These are phyloP conservation scores for Scaptomyza flava DNA, from an alignment of 2,888 invertebrate species.

Conservation along the genomic window DNA sequence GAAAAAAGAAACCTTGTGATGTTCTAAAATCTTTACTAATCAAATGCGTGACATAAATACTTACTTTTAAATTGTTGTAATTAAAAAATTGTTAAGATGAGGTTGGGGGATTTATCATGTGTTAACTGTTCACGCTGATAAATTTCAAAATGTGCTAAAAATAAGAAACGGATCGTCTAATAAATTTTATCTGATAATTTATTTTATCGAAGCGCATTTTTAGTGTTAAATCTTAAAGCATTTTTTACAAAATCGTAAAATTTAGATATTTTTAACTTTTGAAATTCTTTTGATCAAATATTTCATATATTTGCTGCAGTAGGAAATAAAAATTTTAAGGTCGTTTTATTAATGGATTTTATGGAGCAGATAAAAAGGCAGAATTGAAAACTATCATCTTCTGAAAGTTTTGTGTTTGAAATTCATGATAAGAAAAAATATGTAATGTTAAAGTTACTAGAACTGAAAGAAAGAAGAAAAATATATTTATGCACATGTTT, in stretches of 20 bases:
- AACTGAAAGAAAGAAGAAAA: too few species aligned
- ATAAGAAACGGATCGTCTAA: not conserved
- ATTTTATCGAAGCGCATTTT: not conserved
- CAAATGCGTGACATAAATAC: conserved; percentile 29
- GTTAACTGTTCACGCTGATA: too few species aligned
- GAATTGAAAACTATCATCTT: too few species aligned
- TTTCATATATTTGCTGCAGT: not conserved
- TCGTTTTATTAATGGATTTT: not conserved
- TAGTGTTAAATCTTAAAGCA: not conserved
- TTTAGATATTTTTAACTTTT: not conserved
- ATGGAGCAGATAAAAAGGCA: not conserved
- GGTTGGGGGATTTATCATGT: not conserved
- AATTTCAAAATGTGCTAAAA: not conserved
- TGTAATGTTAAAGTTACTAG: too few species aligned
- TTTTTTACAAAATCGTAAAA: not conserved
- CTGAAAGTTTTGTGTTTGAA: too few species aligned
- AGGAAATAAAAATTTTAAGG: not conserved
- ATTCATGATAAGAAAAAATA: too few species aligned
- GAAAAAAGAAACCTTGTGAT: conserved; percentile 10
- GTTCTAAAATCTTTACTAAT: conserved; percentile 31
- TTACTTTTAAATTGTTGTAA: conserved; percentile 28
- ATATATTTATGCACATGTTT: too few species aligned
- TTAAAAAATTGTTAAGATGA: conserved; percentile 12
- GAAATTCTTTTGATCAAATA: too few species aligned
- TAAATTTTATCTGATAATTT: not conserved